These are phyloP conservation scores for Acanthurus tractus DNA, from an alignment of 2,797 vertebrate genomes.

Conservation along the genomic window DNA sequence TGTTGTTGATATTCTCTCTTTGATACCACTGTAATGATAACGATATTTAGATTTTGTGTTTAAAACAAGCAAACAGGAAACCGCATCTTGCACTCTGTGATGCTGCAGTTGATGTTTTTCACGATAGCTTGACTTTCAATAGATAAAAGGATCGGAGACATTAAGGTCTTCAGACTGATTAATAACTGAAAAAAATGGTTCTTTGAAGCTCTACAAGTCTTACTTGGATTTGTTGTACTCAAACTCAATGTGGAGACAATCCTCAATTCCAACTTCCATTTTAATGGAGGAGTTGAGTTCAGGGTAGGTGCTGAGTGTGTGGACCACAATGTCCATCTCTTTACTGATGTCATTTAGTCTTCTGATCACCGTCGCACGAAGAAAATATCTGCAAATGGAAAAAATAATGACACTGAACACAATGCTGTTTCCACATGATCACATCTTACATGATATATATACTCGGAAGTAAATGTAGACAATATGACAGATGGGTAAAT, in stretches of 20 bases:
- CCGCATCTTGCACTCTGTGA: not conserved
- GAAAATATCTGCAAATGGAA: constrained; percentile 90
- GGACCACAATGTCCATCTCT: constrained; percentile 98
- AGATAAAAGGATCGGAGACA: not conserved
- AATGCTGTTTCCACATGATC: not conserved
- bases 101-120: not conserved
- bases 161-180: not conserved
- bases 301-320: constrained; percentile 96
- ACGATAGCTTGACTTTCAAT: not conserved
- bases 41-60: not conserved
- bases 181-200: not conserved
- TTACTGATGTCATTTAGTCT: constrained; percentile 96
- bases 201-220: constrained; percentile 57
- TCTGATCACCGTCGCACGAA: constrained; percentile 96
- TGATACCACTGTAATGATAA: not conserved
- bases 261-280: constrained; percentile 99
- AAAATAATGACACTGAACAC: constrained; percentile 1
- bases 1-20: not conserved
- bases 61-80: no score
- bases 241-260: constrained; percentile 99
- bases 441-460: not conserved
- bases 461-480: not conserved
- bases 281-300: constrained; percentile 99
- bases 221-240: constrained; percentile 99
- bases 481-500: constrained; percentile 37